Conservation (phyloP, 2,113 vertebrate genomes). For the Ariopsis seemanni region DNA sequence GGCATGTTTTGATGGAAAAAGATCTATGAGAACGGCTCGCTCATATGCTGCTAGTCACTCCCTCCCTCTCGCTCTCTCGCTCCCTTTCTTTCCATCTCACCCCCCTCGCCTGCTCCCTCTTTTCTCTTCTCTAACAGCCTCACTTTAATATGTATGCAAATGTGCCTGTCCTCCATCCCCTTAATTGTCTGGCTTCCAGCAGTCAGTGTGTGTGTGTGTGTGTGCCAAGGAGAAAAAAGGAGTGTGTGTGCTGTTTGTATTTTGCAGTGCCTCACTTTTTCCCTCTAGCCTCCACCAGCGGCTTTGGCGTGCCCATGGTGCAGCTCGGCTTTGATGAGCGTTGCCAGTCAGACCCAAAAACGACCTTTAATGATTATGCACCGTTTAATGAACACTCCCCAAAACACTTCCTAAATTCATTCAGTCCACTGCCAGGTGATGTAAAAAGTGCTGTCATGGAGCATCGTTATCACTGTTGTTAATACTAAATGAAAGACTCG, state of each 20-base stretch:
- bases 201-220: constrained; percentile 55
- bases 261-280: constrained; percentile 48
- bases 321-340: constrained; percentile 42
- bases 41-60: constrained; percentile 56
- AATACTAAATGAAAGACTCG: background rate
- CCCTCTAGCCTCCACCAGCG: constrained; percentile 38
- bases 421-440: background rate
- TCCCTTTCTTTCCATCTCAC: constrained; percentile 43
- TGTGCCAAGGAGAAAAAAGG: constrained; percentile 17
- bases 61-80: constrained; percentile 43
- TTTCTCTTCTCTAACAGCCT: constrained; percentile 62
- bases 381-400: constrained; percentile 34
- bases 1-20: constrained; percentile 59
- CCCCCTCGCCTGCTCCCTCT: constrained; percentile 49
- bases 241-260: constrained; percentile 55
- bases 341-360: constrained; percentile 47
- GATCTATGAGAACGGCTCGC: constrained; percentile 60
- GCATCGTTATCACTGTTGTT: background rate
- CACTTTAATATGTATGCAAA: constrained; percentile 69
- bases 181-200: constrained; percentile 65
- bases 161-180: constrained; percentile 57
- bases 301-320: constrained; percentile 34
- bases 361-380: constrained; percentile 41
- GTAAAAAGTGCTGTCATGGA: background rate
- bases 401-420: background rate